Percentiles rank a stretch among this genome's conserved stretches.
Evolutionary conservation across 2,888 invertebrate genomes (phyloP).

Genomic region (Cephus sareptanus): DNA sequence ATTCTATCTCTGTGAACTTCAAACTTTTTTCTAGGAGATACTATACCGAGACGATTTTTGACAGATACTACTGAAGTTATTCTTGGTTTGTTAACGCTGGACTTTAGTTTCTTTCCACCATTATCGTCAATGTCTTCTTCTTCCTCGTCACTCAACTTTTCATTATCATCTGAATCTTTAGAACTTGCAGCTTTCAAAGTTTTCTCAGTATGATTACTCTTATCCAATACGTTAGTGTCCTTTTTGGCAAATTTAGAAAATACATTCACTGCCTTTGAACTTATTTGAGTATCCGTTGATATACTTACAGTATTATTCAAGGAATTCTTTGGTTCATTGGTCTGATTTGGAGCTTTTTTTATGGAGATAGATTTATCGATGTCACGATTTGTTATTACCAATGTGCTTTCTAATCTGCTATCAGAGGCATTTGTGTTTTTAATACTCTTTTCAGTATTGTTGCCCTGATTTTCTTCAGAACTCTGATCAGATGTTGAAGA

Average conservation of each 20-base stretch:
- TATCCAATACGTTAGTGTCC: constrained; percentile 63
- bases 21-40: constrained; percentile 48
- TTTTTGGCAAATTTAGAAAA: constrained; percentile 65
- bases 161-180: constrained; percentile 19
- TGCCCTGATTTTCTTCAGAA: not conserved
- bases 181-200: constrained; percentile 47
- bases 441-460: not conserved
- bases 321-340: not conserved
- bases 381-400: constrained; percentile 26
- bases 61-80: constrained; percentile 60
- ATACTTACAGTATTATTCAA: not conserved
- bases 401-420: not conserved
- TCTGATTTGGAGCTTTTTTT: constrained; percentile 45
- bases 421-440: constrained; percentile 6
- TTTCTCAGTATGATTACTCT: constrained; percentile 67
- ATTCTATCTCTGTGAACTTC: constrained; percentile 40
- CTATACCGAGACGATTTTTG: constrained; percentile 51
- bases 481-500: not conserved
- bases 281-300: not conserved
- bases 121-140: constrained; percentile 24
- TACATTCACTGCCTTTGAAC: constrained; percentile 26
- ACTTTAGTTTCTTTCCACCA: constrained; percentile 44
- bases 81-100: constrained; percentile 55
- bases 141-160: constrained; percentile 46
- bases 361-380: constrained; percentile 42